phyloP scores from a whole-genome alignment of 2,797 vertebrate genomes.

The Pantherophis alleghaniensis region DNA sequence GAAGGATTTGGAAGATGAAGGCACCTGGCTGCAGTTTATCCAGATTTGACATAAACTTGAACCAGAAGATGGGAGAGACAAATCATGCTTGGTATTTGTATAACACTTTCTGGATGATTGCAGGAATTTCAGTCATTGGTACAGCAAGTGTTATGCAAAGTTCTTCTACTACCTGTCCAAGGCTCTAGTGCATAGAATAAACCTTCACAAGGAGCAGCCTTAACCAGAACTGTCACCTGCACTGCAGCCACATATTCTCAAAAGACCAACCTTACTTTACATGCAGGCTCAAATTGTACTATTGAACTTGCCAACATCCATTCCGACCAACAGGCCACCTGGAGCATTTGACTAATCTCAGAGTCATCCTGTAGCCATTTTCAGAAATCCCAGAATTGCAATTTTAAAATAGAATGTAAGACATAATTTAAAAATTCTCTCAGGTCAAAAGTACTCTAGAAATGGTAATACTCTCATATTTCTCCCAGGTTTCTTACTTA shows the following conservation, averaged over 20 bases:
- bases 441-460: background rate
- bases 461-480: background rate
- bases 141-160: background rate
- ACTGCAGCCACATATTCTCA: background rate
- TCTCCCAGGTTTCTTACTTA: background rate
- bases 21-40: background rate
- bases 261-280: background rate
- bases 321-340: background rate
- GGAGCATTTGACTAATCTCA: background rate
- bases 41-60: background rate
- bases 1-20: constrained; percentile 1
- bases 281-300: background rate
- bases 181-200: background rate
- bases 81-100: background rate
- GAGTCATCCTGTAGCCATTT: background rate
- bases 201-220: background rate
- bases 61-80: background rate
- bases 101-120: background rate
- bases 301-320: background rate
- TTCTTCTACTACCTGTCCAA: background rate
- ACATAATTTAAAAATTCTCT: background rate
- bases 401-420: background rate
- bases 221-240: background rate
- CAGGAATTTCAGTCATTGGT: background rate
- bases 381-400: background rate